phyloP scores from a whole-genome alignment of 2,113 vertebrate species.

The Tapirus terrestris region DNA sequence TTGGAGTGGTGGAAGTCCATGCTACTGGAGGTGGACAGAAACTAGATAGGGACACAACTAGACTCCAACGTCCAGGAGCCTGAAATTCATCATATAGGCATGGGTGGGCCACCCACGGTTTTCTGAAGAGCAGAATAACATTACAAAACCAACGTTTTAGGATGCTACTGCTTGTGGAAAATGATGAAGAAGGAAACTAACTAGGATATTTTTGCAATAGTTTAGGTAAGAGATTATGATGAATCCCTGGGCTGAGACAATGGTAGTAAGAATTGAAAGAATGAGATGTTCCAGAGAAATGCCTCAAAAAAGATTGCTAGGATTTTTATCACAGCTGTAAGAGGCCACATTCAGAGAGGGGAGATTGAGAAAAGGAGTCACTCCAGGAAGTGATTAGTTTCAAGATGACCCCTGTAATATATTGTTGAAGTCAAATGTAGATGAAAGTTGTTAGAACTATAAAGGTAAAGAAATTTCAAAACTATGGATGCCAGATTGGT shows the following conservation, averaged over 20 bases:
- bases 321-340: neutral
- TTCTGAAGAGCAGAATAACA: neutral
- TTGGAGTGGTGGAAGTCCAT: neutral
- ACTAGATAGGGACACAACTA: neutral
- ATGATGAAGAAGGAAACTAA: neutral
- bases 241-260: neutral
- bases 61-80: neutral
- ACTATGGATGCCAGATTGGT: neutral
- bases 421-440: neutral
- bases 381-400: neutral
- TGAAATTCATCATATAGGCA: neutral
- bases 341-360: neutral
- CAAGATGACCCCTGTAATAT: neutral
- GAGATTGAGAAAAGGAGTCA: neutral
- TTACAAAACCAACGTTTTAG: neutral
- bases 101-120: neutral
- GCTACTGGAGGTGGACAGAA: neutral
- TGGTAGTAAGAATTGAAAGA: neutral
- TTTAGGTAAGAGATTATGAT: neutral
- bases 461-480: constrained; percentile 19
- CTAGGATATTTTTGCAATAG: neutral
- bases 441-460: neutral
- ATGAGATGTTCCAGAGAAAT: neutral
- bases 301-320: neutral
- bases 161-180: neutral